Conservation (phyloP, 2,888 invertebrate species). For the Heliconius erato region DNA sequence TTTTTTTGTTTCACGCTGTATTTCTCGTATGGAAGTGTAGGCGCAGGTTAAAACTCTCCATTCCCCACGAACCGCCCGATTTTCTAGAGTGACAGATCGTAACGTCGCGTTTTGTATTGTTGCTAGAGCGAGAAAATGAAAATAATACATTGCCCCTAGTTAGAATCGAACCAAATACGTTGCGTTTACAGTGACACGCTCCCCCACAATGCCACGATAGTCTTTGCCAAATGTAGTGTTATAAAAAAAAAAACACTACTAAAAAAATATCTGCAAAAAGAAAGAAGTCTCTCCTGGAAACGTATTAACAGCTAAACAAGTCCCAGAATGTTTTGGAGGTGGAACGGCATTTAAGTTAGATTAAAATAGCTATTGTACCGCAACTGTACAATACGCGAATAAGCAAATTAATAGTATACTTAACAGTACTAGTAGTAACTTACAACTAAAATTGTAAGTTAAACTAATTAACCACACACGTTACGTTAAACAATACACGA, state of each 20-base stretch:
- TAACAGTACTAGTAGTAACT: too few species aligned
- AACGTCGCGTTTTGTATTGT: too few species aligned
- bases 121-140: too few species aligned
- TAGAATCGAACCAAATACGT: too few species aligned
- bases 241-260: not conserved
- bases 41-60: not conserved
- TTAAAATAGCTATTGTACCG: slow-evolving; percentile 71
- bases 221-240: not conserved
- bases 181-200: too few species aligned
- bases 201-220: rapidly evolving
- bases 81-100: too few species aligned
- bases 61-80: too few species aligned
- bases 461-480: too few species aligned
- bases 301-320: slow-evolving; percentile 74
- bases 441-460: too few species aligned
- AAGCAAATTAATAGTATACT: not conserved
- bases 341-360: slow-evolving; percentile 70
- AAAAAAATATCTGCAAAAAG: not conserved
- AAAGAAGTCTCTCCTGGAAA: slow-evolving; percentile 57
- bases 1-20: not conserved
- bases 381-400: slow-evolving; percentile 37
- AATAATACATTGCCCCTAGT: too few species aligned
- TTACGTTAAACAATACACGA: too few species aligned
- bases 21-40: not conserved
- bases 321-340: slow-evolving; percentile 67